Base-by-base conservation (phyloP, 2,113 vertebrate genomes). In the Morone saxatilis region DNA sequence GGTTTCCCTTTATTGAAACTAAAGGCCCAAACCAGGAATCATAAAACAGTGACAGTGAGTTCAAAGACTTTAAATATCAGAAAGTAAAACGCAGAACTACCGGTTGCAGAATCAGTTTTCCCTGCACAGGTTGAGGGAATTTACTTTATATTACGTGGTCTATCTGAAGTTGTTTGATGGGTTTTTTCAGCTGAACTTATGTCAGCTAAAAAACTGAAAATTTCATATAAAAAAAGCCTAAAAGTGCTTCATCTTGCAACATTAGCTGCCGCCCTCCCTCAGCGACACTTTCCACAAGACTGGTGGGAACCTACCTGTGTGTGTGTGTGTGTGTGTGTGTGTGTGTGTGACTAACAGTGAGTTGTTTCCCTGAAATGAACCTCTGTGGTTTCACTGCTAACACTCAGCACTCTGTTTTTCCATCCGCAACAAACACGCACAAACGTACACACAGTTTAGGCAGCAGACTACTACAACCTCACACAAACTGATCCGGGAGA, bases 321-420 rank as follows among this genome's bases (percentile, higher is more conserved):
- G 31, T 31, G 31, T 31, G 31, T 31, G 3, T 31, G 31, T 31
- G 31, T 31, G 31, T 31, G 31, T 31, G 3, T 70, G 71, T 67
- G 72, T 75, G 59, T 80, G 12, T 66, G 20, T 85, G 86, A 85
- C 71, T 83, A 75, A 77, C 67, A 50, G 14, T 22, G 43, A 51
- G 66, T 31, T n/a, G 56, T 83, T 91, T 91, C 90, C 78, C 84
- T 90, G 92, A 90, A 92, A 78, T 80, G 88, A 89, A 90, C 74
- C 81, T 76, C 48, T 90, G 90, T 81, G 92, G 90, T 90, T 93
- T 81, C 19, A 62, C 75, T 43, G 40, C 80, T 88, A 63, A 88
- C 80, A 79, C 41, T 80, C 84, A 70, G 74, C 77, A 73, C 48
- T 68, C 53, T 65, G 67, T 14, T 53, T 91, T 91, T 88, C 67